These are phyloP conservation scores for Tromatobia lineatoria DNA, from an alignment of 2,888 invertebrate species.

Conservation along the genomic window DNA sequence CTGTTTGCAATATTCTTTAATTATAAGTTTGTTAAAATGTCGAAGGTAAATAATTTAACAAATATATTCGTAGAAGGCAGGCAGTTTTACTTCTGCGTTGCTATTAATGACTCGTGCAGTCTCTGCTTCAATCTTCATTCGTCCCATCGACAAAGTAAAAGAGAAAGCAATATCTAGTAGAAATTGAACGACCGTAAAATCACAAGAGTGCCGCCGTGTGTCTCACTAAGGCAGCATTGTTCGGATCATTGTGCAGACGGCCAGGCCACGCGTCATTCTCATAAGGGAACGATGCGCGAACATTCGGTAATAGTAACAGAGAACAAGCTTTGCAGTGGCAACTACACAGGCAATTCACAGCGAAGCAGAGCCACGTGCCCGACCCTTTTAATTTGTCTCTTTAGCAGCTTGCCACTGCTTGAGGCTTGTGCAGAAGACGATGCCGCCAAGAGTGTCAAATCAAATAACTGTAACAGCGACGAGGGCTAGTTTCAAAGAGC, in stretches of 20 bases:
- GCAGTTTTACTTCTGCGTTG: neutral
- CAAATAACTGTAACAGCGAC: conserved; percentile 60
- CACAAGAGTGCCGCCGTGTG: conserved; percentile 70
- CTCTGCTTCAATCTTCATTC: neutral
- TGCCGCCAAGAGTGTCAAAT: conserved; percentile 64
- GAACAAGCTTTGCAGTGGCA: conserved; percentile 20
- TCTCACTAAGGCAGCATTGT: conserved; percentile 47
- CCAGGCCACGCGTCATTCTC: conserved; percentile 72
- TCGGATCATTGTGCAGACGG: conserved; percentile 62
- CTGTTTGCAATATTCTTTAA: too few species aligned
- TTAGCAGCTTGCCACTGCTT: conserved; percentile 67
- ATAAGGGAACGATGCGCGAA: conserved; percentile 58
- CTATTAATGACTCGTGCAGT: neutral
- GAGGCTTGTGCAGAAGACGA: conserved; percentile 48
- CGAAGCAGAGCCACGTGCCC: conserved; percentile 77
- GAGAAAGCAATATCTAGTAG: conserved; percentile 55
- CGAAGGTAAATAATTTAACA: neutral
- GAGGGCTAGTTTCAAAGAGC: conserved; percentile 58
- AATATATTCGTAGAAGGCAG: neutral
- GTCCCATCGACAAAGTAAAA: conserved; percentile 36
- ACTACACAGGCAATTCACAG: conserved; percentile 63
- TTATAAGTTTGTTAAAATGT: neutral
- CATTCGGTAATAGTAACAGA: conserved; percentile 1
- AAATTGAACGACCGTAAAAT: conserved; percentile 78
- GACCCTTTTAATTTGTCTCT: conserved; percentile 80